Base-by-base conservation (phyloP, 2,888 invertebrate species). In the Autographa gamma region DNA sequence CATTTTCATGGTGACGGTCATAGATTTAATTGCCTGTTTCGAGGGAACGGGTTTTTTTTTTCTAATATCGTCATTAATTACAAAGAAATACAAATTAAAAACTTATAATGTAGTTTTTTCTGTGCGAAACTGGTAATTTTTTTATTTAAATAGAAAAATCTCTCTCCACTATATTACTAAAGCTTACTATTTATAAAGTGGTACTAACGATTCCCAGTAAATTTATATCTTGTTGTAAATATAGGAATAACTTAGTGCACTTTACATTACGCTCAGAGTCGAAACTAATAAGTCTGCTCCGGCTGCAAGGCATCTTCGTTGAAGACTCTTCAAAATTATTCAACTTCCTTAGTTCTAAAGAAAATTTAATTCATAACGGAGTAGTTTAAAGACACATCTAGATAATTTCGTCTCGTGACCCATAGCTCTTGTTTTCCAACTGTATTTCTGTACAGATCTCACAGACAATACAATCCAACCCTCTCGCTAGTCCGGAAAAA, bases 401-500 rank as follows among this genome's bases (percentile, higher is more conserved):
- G 31, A 65, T 9, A 32, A 13, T 31, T 52, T 34, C 3, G 34
- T 63, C 16, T 43, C 16, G 13, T 19, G 32, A 16, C 43, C 19
- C 25, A 2, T 32, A 32, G 52, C 34, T 4, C 56, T 16, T 13
- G 54, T 66, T 67, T 74, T 34, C 19, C 48, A 19, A 58, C 48
- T 3, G 54, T 56, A 9, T 69, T 11, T 18, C 11, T 41, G 25
- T 64, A 59, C 31, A 14, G 32, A 59, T 68, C 48, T 74, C 56
- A 74, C n/a, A 48, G 32, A 5, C 54, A 11, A 34, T 67, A 65
- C 60, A 60, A 66, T 67, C 63, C 52, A 52, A 63, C 67, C 60
- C 18, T n/a, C 56, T 48, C 60, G 64, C 62, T 58, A 68, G 63
- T 60, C 65, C 79, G 75, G 65, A 74, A 77, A 71, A 71, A 74